phyloP scores from a whole-genome alignment of 2,888 invertebrate species.

The Watsonalla binaria region DNA sequence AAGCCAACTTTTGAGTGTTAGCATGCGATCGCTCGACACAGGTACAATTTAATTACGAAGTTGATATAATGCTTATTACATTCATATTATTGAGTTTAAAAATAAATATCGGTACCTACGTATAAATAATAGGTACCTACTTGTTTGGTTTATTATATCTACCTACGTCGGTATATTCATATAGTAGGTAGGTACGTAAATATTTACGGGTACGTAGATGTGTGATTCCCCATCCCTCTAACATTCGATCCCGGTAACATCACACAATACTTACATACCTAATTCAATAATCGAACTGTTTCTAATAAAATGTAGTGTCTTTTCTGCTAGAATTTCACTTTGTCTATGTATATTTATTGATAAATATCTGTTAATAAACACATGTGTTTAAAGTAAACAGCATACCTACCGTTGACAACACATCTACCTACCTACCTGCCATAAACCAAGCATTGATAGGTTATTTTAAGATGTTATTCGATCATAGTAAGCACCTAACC shows the following conservation, averaged over 20 bases:
- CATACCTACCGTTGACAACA: neutral
- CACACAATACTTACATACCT: too few relatives aligned
- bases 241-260: too few relatives aligned
- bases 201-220: neutral
- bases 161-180: too few relatives aligned
- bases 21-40: slow-evolving; percentile 29
- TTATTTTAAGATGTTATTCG: too few relatives aligned
- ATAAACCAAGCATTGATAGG: too few relatives aligned
- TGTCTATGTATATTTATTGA: neutral
- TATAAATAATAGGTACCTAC: too few relatives aligned
- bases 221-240: neutral
- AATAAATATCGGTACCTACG: slow-evolving; percentile 10
- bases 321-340: too few relatives aligned
- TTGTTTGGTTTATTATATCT: neutral
- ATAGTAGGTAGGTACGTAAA: neutral
- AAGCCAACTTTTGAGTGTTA: slow-evolving; percentile 28
- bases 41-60: slow-evolving; percentile 21
- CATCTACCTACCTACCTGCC: too few relatives aligned
- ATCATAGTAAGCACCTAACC: too few relatives aligned
- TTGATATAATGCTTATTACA: slow-evolving; percentile 9
- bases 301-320: too few relatives aligned
- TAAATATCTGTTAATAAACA: neutral
- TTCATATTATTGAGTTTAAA: slow-evolving; percentile 14
- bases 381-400: neutral
- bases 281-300: too few relatives aligned